These are phyloP conservation scores for Drosophila neotestacea DNA, from an alignment of 2,888 invertebrate species.

Conservation along the genomic window DNA sequence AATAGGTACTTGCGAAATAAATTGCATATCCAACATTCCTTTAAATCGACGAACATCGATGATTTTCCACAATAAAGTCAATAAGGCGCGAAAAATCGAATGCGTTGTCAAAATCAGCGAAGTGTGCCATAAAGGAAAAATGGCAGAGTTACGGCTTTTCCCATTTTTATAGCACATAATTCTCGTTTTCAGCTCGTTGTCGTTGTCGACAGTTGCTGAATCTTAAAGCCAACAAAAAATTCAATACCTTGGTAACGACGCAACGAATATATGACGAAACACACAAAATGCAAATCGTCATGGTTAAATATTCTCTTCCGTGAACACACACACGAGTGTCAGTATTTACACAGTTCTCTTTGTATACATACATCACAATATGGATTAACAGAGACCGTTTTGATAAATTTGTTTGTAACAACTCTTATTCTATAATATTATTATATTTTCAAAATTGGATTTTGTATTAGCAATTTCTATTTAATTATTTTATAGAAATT, in stretches of 20 bases:
- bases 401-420: too few species aligned
- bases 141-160: conserved; percentile 54
- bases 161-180: conserved; percentile 65
- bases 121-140: conserved; percentile 68
- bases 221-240: conserved; percentile 48
- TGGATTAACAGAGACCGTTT: too few species aligned
- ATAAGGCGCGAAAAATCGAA: conserved; percentile 69
- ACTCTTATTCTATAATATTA: too few species aligned
- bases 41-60: conserved; percentile 15
- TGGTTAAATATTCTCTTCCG: conserved; percentile 9
- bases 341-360: too few species aligned
- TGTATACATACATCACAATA: too few species aligned
- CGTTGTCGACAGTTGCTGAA: conserved; percentile 7
- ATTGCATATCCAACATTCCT: conserved; percentile 9
- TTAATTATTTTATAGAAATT: too few species aligned
- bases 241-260: conserved; percentile 17
- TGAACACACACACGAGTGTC: background rate
- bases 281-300: conserved; percentile 22
- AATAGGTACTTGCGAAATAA: background rate
- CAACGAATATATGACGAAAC: conserved; percentile 6
- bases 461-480: too few species aligned
- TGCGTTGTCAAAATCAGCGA: conserved; percentile 59
- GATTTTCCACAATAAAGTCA: conserved; percentile 70
- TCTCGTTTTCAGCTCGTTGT: conserved; percentile 42
- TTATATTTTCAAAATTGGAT: too few species aligned